Evolutionary conservation across 2,888 invertebrate genomes (phyloP).

Genomic region (Sesia bembeciformis): DNA sequence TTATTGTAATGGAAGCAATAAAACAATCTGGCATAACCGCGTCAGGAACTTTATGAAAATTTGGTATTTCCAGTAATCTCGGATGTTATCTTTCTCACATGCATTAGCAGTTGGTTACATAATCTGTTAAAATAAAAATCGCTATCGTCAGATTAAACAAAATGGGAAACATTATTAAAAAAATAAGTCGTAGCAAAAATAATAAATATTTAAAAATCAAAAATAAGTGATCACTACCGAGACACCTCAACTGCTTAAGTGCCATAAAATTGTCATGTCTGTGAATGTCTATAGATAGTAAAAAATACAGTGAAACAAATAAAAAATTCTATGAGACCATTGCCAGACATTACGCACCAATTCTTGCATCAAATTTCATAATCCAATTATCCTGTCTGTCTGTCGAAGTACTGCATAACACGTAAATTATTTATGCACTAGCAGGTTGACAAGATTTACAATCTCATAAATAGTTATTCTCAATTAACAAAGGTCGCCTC

Average conservation of each 20-base stretch:
- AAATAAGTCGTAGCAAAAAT: no score
- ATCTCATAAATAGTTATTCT: constrained; percentile 1
- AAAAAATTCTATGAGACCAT: background rate
- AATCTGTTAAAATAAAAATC: no score
- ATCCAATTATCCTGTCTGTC: constrained; percentile 39
- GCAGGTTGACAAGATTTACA: background rate
- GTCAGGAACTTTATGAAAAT: background rate
- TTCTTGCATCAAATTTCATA: constrained; percentile 40
- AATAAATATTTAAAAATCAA: no score
- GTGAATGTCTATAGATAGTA: no score
- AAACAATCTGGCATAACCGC: background rate
- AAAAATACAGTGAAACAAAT: background rate
- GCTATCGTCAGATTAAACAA: no score
- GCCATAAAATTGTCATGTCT: no score
- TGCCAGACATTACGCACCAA: constrained; percentile 46
- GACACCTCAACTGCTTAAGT: no score
- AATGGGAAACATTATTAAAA: no score
- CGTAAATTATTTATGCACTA: constrained; percentile 11
- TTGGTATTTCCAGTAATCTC: background rate
- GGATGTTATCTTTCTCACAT: no score
- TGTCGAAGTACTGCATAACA: constrained; percentile 6
- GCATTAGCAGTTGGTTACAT: no score
- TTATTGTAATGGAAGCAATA: constrained; percentile 13
- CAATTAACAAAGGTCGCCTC: constrained; percentile 6
- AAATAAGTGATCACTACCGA: no score